Percentiles rank a stretch among this genome's conserved stretches.
Evolutionary conservation across 2,888 invertebrate species (phyloP).

Genomic region (Melieria omissa): DNA sequence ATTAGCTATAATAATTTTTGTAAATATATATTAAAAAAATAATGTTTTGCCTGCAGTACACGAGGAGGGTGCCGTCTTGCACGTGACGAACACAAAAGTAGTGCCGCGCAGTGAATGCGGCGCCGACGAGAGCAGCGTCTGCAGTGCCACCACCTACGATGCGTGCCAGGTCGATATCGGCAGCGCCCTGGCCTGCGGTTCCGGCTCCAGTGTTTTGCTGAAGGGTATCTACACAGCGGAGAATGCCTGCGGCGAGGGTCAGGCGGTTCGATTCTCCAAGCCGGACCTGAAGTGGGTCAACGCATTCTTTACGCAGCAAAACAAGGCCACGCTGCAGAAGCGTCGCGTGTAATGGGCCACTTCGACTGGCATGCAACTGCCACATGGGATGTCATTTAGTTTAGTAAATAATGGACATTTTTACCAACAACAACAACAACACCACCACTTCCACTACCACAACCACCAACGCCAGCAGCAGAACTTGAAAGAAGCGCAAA

Average conservation of each 20-base stretch:
- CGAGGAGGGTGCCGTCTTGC: constrained; percentile 79
- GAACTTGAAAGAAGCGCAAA: too few relatives aligned
- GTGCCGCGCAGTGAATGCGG: constrained; percentile 70
- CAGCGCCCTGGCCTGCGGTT: constrained; percentile 83
- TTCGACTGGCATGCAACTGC: too few relatives aligned
- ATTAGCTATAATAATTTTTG: neutral
- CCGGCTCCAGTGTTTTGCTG: constrained; percentile 75
- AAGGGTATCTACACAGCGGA: constrained; percentile 83
- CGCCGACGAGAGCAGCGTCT: constrained; percentile 67
- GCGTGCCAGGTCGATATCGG: constrained; percentile 85
- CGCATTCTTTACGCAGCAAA: constrained; percentile 58
- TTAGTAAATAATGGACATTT: constrained; percentile 26
- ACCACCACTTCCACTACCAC: constrained; percentile 18
- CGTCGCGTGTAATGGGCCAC: constrained; percentile 39
- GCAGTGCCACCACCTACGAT: constrained; percentile 76
- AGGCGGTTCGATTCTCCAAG: constrained; percentile 71
- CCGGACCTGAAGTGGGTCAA: constrained; percentile 72
- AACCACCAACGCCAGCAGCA: constrained; percentile 3
- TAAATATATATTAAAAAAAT: neutral
- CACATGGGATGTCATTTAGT: constrained; percentile 16
- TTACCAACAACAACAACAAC: constrained; percentile 9
- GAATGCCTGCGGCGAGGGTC: constrained; percentile 73
- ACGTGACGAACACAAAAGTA: constrained; percentile 76
- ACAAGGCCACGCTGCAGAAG: constrained; percentile 40
- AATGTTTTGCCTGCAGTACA: constrained; percentile 71